A percentile compares a stretch with the other conserved stretches of the same genome.
phyloP scores from a whole-genome alignment of 2,888 invertebrate genomes.

The Chrysomela aeneicollis region DNA sequence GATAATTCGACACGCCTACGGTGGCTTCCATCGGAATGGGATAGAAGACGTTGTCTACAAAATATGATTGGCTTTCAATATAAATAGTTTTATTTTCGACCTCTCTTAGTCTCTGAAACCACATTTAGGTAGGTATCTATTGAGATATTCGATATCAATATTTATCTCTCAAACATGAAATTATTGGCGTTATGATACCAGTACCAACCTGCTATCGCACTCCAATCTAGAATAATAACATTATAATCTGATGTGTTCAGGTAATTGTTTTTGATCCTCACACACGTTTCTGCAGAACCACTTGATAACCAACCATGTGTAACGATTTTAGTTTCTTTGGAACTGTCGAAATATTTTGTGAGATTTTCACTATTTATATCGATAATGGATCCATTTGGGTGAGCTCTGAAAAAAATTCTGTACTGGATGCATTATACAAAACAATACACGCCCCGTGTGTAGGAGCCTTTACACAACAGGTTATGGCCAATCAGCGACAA shows the following conservation, averaged over 20 bases:
- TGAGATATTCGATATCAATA: no score
- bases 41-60: constrained; percentile 49
- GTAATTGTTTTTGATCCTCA: constrained; percentile 61
- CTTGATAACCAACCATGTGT: constrained; percentile 66
- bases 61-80: no score
- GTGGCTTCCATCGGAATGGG: constrained; percentile 56
- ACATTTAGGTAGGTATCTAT: no score
- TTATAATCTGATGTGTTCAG: constrained; percentile 62
- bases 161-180: no score
- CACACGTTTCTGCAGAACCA: constrained; percentile 59
- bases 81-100: no score
- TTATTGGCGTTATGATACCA: no score
- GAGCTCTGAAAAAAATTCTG: constrained; percentile 38
- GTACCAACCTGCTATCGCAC: constrained; percentile 36
- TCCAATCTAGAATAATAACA: constrained; percentile 59
- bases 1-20: constrained; percentile 63
- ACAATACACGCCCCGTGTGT: no score
- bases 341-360: constrained; percentile 56
- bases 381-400: constrained; percentile 33
- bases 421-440: no score
- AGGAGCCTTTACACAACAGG: no score
- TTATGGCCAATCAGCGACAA: no score
- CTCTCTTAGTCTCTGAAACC: no score
- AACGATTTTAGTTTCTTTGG: constrained; percentile 62
- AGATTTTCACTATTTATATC: constrained; percentile 24